A percentile compares a stretch with the other conserved stretches of the same genome.
phyloP scores from a whole-genome alignment of 2,113 vertebrate genomes.

The Rhinolophus ferrumequinum region DNA sequence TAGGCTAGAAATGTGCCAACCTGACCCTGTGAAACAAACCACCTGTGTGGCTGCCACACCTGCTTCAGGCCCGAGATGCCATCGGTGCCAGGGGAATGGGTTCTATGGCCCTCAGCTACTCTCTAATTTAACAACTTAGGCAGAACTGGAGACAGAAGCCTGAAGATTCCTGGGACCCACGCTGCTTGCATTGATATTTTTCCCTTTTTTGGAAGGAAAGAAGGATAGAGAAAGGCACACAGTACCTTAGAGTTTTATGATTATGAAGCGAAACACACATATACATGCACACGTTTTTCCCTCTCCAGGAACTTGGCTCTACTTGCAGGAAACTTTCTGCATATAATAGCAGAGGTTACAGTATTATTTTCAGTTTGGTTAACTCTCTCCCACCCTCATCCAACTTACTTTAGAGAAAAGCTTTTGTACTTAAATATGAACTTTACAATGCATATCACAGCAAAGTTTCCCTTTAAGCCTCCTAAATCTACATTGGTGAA shows the following conservation, averaged over 20 bases:
- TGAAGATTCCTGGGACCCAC: not conserved
- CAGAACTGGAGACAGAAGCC: not conserved
- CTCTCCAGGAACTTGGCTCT: conserved; percentile 20
- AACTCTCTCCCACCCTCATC: not conserved
- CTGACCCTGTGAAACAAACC: conserved; percentile 61
- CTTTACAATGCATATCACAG: too few relatives aligned
- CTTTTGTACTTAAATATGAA: not conserved
- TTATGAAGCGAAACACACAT: not conserved
- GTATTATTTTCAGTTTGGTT: conserved; percentile 37
- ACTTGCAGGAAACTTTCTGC: conserved; percentile 39
- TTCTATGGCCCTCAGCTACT: rapidly evolving
- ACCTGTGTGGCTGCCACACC: not conserved
- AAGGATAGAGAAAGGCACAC: not conserved
- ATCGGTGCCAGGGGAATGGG: not conserved
- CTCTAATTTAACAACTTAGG: not conserved
- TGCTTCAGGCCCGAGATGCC: conserved; percentile 15
- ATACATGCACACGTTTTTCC: not conserved
- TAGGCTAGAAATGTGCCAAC: conserved; percentile 70
- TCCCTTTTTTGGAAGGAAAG: not conserved
- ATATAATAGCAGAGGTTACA: not conserved
- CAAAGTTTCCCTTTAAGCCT: not conserved
- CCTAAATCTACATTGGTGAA: not conserved
- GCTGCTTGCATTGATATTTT: not conserved
- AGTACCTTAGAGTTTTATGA: not conserved
- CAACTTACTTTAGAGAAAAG: not conserved